Evolutionary conservation across 2,113 vertebrate genomes (phyloP).

Genomic region (Holacanthus passer): DNA sequence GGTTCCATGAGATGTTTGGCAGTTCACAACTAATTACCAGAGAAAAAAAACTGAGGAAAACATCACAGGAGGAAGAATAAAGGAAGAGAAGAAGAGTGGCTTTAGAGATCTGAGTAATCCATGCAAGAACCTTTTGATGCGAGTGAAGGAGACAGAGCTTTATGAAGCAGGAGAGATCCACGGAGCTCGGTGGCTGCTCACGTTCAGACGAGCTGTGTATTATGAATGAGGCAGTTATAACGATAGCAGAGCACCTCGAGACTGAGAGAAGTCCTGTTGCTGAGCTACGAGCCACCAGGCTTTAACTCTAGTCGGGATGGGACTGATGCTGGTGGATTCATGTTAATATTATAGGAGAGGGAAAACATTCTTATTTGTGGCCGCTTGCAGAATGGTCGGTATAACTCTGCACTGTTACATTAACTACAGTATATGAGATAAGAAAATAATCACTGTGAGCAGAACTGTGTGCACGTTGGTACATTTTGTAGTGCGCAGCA

Average conservation of each 20-base stretch:
- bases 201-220: constrained; percentile 48
- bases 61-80: neutral
- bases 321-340: constrained; percentile 13
- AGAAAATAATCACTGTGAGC: constrained; percentile 1
- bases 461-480: neutral
- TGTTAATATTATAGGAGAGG: constrained; percentile 35
- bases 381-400: neutral
- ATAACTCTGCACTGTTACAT: neutral
- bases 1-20: neutral
- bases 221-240: constrained; percentile 62
- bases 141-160: constrained; percentile 8
- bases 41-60: neutral
- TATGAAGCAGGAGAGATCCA: constrained; percentile 11
- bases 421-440: neutral
- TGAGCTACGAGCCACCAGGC: constrained; percentile 43
- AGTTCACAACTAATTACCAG: neutral
- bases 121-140: constrained; percentile 23
- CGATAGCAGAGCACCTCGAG: constrained; percentile 44
- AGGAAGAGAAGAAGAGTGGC: neutral
- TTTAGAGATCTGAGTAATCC: neutral
- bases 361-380: constrained; percentile 18
- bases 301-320: neutral
- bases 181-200: constrained; percentile 42
- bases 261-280: constrained; percentile 46
- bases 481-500: neutral